These are phyloP conservation scores for Drosophila quadrilineata DNA, from an alignment of 1,140 invertebrate species.

Conservation along the genomic window DNA sequence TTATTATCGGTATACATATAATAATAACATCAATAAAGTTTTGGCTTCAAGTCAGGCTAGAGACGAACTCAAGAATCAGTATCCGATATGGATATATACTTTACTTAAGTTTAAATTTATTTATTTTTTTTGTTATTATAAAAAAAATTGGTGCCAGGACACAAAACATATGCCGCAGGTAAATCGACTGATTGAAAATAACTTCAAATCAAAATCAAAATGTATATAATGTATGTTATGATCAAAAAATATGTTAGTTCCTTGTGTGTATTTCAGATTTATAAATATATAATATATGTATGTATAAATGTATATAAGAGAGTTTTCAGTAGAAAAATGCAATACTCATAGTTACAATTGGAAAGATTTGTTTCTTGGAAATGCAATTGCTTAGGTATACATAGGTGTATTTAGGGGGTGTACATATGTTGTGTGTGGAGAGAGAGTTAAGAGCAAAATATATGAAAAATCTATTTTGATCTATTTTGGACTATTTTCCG, in stretches of 20 bases:
- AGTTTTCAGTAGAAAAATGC: constrained; percentile 50
- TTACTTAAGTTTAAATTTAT: constrained; percentile 10
- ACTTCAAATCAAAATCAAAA: constrained; percentile 12
- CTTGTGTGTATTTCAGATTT: constrained; percentile 41
- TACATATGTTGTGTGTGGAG: constrained; percentile 15
- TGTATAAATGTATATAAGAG: not conserved
- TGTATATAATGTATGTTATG: not conserved
- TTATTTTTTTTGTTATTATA: no score
- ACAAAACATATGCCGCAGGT: no score
- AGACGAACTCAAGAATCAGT: constrained; percentile 29
- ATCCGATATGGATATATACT: constrained; percentile 22
- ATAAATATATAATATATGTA: constrained; percentile 7
- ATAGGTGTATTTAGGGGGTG: constrained; percentile 4
- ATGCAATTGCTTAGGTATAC: constrained; percentile 54
- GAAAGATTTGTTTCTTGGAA: constrained; percentile 30
- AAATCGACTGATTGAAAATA: constrained; percentile 2
- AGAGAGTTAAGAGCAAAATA: constrained; percentile 27
- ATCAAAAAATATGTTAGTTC: constrained; percentile 30
- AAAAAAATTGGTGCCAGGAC: no score
- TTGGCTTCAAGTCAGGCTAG: constrained; percentile 63
- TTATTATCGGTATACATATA: constrained; percentile 33
- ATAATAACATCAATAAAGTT: constrained; percentile 68
- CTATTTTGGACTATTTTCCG: constrained; percentile 51
- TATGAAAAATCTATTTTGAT: constrained; percentile 35
- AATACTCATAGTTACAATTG: constrained; percentile 64